Evolutionary conservation across 2,888 invertebrate species (phyloP).

Genomic region (Drosophila diplacantha): DNA sequence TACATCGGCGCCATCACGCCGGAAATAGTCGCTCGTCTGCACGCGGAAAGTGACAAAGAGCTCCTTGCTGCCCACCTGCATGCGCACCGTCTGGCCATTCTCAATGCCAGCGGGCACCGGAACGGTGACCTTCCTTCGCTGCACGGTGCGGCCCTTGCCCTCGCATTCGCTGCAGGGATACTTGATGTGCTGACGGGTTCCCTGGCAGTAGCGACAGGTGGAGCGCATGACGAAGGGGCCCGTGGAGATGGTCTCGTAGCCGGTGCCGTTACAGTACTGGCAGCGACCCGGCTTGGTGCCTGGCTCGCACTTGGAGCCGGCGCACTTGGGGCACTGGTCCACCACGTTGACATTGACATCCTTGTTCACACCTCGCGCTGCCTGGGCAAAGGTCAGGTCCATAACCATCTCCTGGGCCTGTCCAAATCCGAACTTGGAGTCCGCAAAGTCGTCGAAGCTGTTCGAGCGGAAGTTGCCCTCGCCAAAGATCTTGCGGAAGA

Average conservation of each 20-base stretch:
- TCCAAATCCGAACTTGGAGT: slow-evolving; percentile 93
- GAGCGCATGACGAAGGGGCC: slow-evolving; percentile 98
- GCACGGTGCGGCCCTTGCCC: slow-evolving; percentile 93
- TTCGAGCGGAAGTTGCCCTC: slow-evolving; percentile 85
- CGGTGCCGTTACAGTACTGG: slow-evolving; percentile 96
- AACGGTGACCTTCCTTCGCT: slow-evolving; percentile 91
- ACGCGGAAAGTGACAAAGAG: slow-evolving; percentile 94
- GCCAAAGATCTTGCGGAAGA: slow-evolving; percentile 98
- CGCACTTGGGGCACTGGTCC: slow-evolving; percentile 94
- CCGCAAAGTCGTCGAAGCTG: slow-evolving; percentile 89
- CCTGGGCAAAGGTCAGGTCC: slow-evolving; percentile 94
- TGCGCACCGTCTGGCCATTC: slow-evolving; percentile 97
- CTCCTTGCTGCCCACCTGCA: slow-evolving; percentile 94
- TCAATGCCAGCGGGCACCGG: slow-evolving; percentile 98
- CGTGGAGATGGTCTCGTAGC: slow-evolving; percentile 93
- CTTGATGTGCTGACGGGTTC: slow-evolving; percentile 91
- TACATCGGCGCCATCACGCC: slow-evolving; percentile 95
- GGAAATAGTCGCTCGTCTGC: slow-evolving; percentile 91
- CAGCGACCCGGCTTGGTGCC: slow-evolving; percentile 95
- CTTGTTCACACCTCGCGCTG: slow-evolving; percentile 96
- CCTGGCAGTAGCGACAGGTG: slow-evolving; percentile 94
- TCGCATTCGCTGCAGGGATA: slow-evolving; percentile 94
- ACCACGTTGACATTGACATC: slow-evolving; percentile 93
- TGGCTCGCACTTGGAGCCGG: slow-evolving; percentile 89
- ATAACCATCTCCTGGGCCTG: slow-evolving; percentile 94